A percentile compares a stretch with the other conserved stretches of the same genome.
Conservation (phyloP, 2,113 vertebrate genomes). For the Lepidiolamprologus cunningtoni region DNA sequence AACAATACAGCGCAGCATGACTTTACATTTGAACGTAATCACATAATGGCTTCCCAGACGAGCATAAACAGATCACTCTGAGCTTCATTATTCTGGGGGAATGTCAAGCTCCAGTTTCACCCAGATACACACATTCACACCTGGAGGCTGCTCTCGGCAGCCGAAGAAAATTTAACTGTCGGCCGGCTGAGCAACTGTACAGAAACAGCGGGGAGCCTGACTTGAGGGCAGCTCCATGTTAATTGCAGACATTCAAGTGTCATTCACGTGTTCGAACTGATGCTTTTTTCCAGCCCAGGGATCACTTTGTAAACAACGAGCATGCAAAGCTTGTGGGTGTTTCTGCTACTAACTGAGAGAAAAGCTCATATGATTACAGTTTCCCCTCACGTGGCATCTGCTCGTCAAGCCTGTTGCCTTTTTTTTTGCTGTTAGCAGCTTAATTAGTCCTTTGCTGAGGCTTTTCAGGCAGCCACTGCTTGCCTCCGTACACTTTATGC, state of each 20-base stretch:
- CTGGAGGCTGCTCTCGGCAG: neutral
- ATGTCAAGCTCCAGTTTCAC: neutral
- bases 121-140: neutral
- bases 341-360: neutral
- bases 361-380: neutral
- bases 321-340: neutral
- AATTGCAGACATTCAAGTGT: neutral
- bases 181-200: neutral
- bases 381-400: constrained; percentile 22
- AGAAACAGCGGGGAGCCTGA: neutral
- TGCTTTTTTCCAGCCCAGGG: neutral
- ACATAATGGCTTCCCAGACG: constrained; percentile 25
- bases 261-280: neutral
- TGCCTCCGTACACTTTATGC: constrained; percentile 21
- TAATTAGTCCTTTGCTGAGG: constrained; percentile 54
- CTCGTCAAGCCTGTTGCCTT: constrained; percentile 14
- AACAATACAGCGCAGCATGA: neutral
- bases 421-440: constrained; percentile 19
- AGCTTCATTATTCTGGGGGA: neutral
- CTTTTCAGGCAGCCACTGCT: constrained; percentile 28
- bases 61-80: neutral
- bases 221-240: neutral
- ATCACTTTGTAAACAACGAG: neutral
- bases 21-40: constrained; percentile 31
- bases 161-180: neutral